Evolutionary conservation across 1,140 invertebrate genomes (phyloP).

Genomic region (Cephus cinctus): DNA sequence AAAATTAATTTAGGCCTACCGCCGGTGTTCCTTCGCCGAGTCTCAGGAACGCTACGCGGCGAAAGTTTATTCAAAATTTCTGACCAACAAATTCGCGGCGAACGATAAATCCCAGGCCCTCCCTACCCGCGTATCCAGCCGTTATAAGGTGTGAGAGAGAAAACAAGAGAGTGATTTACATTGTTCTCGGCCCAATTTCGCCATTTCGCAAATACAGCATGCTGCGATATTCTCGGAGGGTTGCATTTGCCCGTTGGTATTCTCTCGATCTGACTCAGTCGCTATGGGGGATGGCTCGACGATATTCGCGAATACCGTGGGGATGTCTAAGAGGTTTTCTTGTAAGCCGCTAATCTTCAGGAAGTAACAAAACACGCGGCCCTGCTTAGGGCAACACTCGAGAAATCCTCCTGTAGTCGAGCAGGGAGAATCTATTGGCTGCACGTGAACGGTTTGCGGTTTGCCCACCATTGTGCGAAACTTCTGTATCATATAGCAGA

Average conservation of each 20-base stretch:
- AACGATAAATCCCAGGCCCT: not conserved
- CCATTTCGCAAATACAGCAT: slow-evolving; percentile 34
- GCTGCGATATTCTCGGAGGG: too few species aligned
- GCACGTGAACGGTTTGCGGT: too few species aligned
- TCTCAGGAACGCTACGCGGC: not conserved
- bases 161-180: slow-evolving; percentile 39
- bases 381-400: slow-evolving; percentile 6
- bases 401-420: too few species aligned
- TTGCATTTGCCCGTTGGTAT: too few species aligned
- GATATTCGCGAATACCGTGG: not conserved
- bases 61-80: not conserved
- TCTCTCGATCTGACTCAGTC: not conserved
- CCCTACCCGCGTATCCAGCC: not conserved
- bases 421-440: too few species aligned
- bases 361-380: slow-evolving; percentile 40
- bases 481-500: too few species aligned
- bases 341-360: slow-evolving; percentile 43
- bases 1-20: too few species aligned
- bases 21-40: not conserved
- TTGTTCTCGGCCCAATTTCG: slow-evolving; percentile 33
- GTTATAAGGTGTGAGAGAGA: too few species aligned
- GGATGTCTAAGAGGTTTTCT: slow-evolving; percentile 29
- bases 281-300: not conserved
- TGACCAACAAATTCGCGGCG: not conserved
- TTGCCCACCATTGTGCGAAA: too few species aligned